Evolutionary conservation across 2,888 invertebrate genomes (phyloP).

Genomic region (Rhyacophila evoluta): DNA sequence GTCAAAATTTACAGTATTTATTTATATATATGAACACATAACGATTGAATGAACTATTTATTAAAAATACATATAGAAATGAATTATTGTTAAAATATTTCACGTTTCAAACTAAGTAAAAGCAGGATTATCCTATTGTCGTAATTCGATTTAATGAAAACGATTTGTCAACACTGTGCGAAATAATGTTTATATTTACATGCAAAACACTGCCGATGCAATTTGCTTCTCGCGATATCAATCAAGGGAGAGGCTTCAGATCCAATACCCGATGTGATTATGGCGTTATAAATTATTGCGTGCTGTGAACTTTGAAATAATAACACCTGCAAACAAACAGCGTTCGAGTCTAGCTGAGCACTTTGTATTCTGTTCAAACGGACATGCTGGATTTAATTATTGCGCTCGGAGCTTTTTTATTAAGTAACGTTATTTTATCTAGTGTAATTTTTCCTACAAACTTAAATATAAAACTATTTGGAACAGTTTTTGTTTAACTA

Average conservation of each 20-base stretch:
- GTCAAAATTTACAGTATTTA: too few relatives aligned
- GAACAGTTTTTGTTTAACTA: too few relatives aligned
- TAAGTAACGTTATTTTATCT: too few relatives aligned
- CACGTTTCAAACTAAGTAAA: too few relatives aligned
- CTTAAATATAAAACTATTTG: too few relatives aligned
- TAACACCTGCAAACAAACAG: neutral
- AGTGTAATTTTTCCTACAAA: too few relatives aligned
- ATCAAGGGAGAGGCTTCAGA: slow-evolving; percentile 26
- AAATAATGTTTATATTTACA: slow-evolving; percentile 37
- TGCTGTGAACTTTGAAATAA: neutral
- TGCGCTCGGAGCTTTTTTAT: too few relatives aligned
- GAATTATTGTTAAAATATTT: too few relatives aligned
- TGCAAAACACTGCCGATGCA: slow-evolving; percentile 29
- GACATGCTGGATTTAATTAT: too few relatives aligned
- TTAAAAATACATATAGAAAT: too few relatives aligned
- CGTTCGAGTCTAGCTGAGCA: neutral
- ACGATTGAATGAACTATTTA: too few relatives aligned
- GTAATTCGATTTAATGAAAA: slow-evolving; percentile 19
- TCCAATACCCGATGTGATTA: neutral
- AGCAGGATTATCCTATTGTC: neutral
- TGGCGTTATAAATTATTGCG: neutral
- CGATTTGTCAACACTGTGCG: slow-evolving; percentile 28
- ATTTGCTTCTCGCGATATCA: slow-evolving; percentile 28
- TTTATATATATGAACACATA: too few relatives aligned
- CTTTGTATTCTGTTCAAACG: neutral